Evolutionary conservation across 2,888 invertebrate species (phyloP).

Genomic region (Hypercompe scribonia): DNA sequence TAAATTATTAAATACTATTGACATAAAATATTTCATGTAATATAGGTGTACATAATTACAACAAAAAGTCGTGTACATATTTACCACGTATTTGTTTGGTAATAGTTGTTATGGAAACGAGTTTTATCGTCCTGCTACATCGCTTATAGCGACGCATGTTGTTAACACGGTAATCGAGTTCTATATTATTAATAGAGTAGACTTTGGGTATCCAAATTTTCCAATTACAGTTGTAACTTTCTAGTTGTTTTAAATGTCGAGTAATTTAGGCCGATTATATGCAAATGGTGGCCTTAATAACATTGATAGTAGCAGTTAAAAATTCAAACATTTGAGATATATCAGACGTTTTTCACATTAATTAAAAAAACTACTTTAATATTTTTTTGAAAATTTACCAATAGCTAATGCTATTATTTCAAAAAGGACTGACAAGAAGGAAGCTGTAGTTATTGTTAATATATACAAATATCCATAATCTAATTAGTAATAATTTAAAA

Average conservation of each 20-base stretch:
- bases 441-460: too few species aligned
- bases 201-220: conserved; percentile 10
- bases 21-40: neutral
- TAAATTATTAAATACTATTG: too few species aligned
- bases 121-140: conserved; percentile 38
- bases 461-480: too few species aligned
- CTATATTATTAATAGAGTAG: conserved; percentile 20
- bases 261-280: neutral
- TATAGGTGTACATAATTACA: neutral
- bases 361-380: too few species aligned
- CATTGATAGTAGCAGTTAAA: neutral
- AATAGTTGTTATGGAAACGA: conserved; percentile 46
- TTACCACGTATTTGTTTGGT: conserved; percentile 51
- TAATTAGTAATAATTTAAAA: too few species aligned
- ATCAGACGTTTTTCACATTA: too few species aligned
- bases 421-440: too few species aligned
- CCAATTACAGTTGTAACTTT: neutral
- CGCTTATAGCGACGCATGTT: conserved; percentile 45
- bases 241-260: conserved; percentile 10
- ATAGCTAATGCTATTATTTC: too few species aligned
- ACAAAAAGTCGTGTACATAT: neutral
- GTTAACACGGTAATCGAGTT: conserved; percentile 33
- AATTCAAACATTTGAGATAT: neutral
- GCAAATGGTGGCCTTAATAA: neutral
- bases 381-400: too few species aligned